Base-by-base conservation (phyloP, 2,888 invertebrate genomes). In the Fragum whitleyi region DNA sequence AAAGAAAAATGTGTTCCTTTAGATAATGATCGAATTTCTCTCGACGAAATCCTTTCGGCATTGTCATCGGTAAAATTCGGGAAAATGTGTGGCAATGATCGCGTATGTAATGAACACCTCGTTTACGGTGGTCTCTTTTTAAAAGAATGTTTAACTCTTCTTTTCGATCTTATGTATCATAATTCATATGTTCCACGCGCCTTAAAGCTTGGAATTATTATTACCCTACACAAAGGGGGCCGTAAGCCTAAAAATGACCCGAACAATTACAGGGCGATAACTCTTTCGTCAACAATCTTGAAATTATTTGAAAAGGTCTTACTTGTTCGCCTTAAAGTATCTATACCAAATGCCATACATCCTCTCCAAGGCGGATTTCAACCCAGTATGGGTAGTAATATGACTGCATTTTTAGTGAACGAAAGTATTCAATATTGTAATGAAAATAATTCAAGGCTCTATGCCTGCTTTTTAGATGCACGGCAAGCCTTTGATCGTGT, bases 211-310 rank as follows among this genome's bases (percentile, higher is more conserved):
- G 77, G 72, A n/a, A 0, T 73, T 2, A 77, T 77, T 0, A 65
- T 72, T 29, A 72, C 72, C 6, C 1, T 77, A 1, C 26, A n/a
- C 29, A 9, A 77, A 77, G 65, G 77, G 67, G 14, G n/a, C n/a
- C n/a, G n/a, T n/a, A n/a, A n/a, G n/a, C n/a, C n/a, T 59, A 3
- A 51, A 51, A 3, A 51, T 7, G 29, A 59, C 19, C 73, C 77
- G 0, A 69, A 72, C 47, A 77, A 42, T 29, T 73, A 77, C 51
- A 23, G 77, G 0, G 72, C 72, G 1, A 77, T 73, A 21, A 73
- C 77, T 9, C 57, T 77, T 2, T 67, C 68, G 16, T 68, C 77
- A 1, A 14, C 51, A 23, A 28, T 77, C 21, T 36, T 65, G 11
- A 77, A 77, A 28, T 9, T 77, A 9, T 53, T 32, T 36, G 77